phyloP scores from a whole-genome alignment of 2,113 vertebrate genomes.

The Leptocoma aspasia region DNA sequence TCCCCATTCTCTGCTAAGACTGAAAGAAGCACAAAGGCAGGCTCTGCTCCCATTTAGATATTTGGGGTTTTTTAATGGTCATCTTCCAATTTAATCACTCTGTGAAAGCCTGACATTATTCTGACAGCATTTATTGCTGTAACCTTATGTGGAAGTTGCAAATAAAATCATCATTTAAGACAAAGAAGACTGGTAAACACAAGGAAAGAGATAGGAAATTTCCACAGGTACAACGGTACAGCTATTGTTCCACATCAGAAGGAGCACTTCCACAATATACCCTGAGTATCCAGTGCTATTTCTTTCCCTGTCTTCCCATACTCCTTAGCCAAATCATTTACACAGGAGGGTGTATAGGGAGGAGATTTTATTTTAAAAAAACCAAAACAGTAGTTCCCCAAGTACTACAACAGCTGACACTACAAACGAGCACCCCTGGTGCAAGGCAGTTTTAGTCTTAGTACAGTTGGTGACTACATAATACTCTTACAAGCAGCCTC shows the following conservation, averaged over 20 bases:
- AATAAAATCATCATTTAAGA: neutral
- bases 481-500: neutral
- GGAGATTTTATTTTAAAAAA: neutral
- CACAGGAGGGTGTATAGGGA: neutral
- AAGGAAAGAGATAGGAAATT: neutral
- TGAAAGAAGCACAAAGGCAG: neutral
- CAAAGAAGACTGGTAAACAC: neutral
- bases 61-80: neutral
- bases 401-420: neutral
- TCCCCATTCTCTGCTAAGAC: neutral
- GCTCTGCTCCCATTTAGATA: neutral
- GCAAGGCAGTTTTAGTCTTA: neutral
- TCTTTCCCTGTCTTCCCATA: neutral
- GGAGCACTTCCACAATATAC: neutral
- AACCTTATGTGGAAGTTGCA: neutral
- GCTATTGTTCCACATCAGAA: neutral
- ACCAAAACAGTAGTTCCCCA: neutral
- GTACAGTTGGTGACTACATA: neutral
- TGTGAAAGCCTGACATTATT: neutral
- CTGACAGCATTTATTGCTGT: neutral
- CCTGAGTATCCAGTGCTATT: neutral
- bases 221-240: neutral
- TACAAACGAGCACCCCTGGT: neutral
- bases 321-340: neutral
- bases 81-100: neutral